A percentile compares a stretch with the other conserved stretches of the same genome.
Conservation (phyloP, 1,140 invertebrate genomes). For the Calycopis cecrops region DNA sequence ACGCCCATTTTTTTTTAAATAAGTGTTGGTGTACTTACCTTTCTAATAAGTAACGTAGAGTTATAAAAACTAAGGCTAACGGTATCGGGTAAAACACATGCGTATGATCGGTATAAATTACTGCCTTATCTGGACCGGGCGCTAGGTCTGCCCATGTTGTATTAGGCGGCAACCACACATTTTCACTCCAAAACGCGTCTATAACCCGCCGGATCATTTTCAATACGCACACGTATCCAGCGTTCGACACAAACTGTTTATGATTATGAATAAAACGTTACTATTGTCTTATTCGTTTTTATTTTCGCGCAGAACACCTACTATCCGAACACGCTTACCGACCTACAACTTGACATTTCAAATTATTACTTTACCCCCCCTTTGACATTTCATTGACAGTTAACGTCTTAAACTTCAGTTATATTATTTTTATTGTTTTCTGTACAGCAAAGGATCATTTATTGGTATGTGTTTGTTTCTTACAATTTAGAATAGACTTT, state of each 20-base stretch:
- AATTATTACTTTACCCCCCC: not conserved
- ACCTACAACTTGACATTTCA: conserved; percentile 1
- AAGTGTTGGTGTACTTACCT: conserved; percentile 78
- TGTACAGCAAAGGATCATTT: too few species aligned
- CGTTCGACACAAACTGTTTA: conserved; percentile 6
- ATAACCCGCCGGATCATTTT: conserved; percentile 56
- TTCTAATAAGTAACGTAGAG: conserved; percentile 86
- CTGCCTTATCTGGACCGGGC: conserved; percentile 83
- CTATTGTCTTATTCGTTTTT: not conserved
- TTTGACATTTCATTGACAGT: too few species aligned
- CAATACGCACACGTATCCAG: not conserved
- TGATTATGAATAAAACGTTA: conserved; percentile 21
- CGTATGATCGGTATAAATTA: conserved; percentile 87
- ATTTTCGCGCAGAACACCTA: not conserved
- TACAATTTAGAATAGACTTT: too few species aligned
- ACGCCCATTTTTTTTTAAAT: conserved; percentile 23
- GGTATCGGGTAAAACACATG: conserved; percentile 89
- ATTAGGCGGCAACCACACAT: conserved; percentile 93
- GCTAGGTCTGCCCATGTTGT: conserved; percentile 90
- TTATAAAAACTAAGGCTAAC: conserved; percentile 86
- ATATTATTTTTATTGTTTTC: too few species aligned
- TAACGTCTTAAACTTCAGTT: too few species aligned
- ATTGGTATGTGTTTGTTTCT: too few species aligned
- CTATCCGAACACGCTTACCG: conserved; percentile 10
- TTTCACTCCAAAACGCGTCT: conserved; percentile 86